Evolutionary conservation across 2,113 vertebrate genomes (phyloP), one percentile per base, ranked within the genome.

Genomic region (Pseudorasbora parva): DNA sequence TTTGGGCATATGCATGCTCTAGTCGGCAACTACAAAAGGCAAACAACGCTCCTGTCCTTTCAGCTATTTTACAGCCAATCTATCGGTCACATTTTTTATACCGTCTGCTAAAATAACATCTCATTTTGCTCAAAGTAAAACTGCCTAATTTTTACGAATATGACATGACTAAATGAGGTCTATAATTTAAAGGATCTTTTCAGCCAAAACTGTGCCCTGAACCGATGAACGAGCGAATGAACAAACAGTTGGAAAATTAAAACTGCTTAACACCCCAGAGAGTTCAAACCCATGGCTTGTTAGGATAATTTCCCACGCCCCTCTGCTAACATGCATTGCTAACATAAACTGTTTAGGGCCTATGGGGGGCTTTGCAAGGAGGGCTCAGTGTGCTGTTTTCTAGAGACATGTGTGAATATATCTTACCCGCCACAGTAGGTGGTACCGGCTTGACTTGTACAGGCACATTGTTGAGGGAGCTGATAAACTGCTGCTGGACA

Each of bases 401-500:
- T 54, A 54, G 14, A 33, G 72, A 30, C 17, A 21, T 43, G 25
- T 8, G 5, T 2, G 3, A 37, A 5, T 49, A 12, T 49, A 30
- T 25, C 59, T 66, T 59, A 72, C 84, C 78, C 43, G 41, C 72
- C 8, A 47, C 84, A 30, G 59, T 85, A 69, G 72, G 15, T 45
- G 41, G 11, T 17, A 43, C 2, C 3, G 33, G 47, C 11, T 19
- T 45, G 9, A 57, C 60, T 7, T 66, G 23, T 2, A 47, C 14
- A 45, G 47, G 33, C 41, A 54, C 78, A 23, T 9, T 69, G 72
- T 81, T 68, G 30, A 85, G 25, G n/a, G 84, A 77, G 47, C 17
- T 15, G 37, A 37, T 15, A 76, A 85, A 85, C 27, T 33, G 78
- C 10, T 82, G 47, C 25, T 76, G 84, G 71, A 82, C 78, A 75